Conservation (phyloP, 2,113 vertebrate species). For the Tapirus terrestris region DNA sequence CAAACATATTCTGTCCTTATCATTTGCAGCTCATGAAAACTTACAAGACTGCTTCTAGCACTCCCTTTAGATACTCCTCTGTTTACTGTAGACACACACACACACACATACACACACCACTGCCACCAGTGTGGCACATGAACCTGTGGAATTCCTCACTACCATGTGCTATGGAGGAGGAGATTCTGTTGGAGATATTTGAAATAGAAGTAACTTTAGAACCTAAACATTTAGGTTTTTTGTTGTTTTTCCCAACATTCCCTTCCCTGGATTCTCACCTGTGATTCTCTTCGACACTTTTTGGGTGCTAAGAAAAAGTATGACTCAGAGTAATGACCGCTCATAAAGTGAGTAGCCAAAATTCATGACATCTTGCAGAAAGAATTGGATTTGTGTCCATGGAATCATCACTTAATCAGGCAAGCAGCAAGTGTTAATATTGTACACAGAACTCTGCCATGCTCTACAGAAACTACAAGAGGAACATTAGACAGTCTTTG, state of each 20-base stretch:
- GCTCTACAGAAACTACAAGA: not conserved
- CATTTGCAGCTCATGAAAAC: not conserved
- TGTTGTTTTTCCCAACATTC: not conserved
- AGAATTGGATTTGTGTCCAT: not conserved
- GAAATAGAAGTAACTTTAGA: not conserved
- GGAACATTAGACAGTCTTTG: not conserved
- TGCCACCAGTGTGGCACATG: not conserved
- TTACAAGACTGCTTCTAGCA: not conserved
- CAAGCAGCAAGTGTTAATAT: not conserved
- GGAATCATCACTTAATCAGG: not conserved
- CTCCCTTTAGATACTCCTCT: not conserved
- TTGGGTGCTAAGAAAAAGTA: not conserved
- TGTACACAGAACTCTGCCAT: not conserved
- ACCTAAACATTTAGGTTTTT: not conserved
- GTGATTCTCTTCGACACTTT: not conserved
- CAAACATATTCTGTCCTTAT: not conserved
- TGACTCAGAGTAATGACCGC: not conserved
- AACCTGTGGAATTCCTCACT: constrained; percentile 46
- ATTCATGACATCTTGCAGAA: not conserved
- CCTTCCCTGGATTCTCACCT: not conserved
- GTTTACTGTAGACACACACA: not conserved
- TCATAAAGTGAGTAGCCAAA: not conserved
- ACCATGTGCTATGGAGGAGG: not conserved
- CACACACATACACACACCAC: accelerated
- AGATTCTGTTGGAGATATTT: not conserved